Conservation (phyloP, 2,113 vertebrate genomes). For the Sula dactylatra region DNA sequence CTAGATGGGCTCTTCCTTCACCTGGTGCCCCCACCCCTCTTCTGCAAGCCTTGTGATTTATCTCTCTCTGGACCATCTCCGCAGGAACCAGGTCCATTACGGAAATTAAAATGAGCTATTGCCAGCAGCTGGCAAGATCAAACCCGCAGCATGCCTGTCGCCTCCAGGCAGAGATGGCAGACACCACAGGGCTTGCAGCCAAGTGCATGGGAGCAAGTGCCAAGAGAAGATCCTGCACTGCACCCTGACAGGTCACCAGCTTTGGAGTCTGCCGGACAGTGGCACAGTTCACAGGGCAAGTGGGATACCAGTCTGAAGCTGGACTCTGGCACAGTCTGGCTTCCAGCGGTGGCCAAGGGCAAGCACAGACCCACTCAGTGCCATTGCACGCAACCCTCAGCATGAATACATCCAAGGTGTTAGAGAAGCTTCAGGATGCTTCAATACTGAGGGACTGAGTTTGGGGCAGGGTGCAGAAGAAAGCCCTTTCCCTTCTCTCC, state of each 20-base stretch:
- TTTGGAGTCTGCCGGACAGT: not conserved
- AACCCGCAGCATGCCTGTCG: not conserved
- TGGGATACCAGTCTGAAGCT: not conserved
- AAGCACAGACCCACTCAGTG: not conserved
- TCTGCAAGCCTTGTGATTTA: conserved; percentile 1
- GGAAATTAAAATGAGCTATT: conserved; percentile 64
- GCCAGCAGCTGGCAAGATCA: conserved; percentile 56
- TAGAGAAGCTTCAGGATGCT: not conserved
- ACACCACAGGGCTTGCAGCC: not conserved
- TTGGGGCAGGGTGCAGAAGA: not conserved
- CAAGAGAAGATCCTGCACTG: conserved; percentile 9
- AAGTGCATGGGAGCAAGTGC: not conserved
- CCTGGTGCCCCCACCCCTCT: not conserved
- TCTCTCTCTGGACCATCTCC: conserved; percentile 14
- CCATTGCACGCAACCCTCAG: not conserved
- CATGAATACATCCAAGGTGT: too few relatives aligned
- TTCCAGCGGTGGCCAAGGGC: not conserved
- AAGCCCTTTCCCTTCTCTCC: not conserved
- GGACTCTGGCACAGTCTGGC: not conserved
- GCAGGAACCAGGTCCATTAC: conserved; percentile 59
- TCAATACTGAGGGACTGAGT: not conserved
- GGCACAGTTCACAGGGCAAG: not conserved
- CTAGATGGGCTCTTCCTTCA: conserved; percentile 13
- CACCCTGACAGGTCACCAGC: not conserved
- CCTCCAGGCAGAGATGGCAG: conserved; percentile 8